Conservation (phyloP, 2,113 vertebrate species). For the Mastomys natalensis region DNA sequence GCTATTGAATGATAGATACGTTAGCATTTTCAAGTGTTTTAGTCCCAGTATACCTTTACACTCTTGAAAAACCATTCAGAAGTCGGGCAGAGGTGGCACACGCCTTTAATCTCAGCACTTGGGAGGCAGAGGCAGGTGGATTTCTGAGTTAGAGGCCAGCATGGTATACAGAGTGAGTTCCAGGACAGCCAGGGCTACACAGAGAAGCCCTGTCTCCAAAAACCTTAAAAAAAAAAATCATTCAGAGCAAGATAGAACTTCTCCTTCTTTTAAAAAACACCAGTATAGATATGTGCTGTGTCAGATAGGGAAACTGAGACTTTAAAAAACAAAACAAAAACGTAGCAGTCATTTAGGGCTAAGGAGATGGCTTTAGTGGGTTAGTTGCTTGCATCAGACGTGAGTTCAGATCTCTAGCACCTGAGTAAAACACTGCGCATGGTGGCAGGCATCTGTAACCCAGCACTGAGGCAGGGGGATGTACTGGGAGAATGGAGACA, state of each 20-base stretch:
- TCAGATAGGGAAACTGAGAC: neutral
- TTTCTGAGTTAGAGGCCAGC: no score
- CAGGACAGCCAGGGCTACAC: no score
- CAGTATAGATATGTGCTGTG: neutral
- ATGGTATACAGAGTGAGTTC: no score
- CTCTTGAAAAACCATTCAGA: neutral
- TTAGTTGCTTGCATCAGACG: neutral
- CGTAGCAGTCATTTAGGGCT: neutral
- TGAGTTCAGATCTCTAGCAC: neutral
- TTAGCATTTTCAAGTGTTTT: neutral
- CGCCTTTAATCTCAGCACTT: no score
- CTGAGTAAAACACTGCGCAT: neutral
- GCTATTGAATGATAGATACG: neutral
- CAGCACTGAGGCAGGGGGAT: neutral
- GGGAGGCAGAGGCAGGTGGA: no score
- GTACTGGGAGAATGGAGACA: neutral
- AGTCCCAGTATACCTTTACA: neutral
- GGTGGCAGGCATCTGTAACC: neutral
- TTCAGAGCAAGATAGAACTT: neutral
- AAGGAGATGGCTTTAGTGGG: neutral
- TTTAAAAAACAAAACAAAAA: neutral
- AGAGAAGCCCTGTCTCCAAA: no score
- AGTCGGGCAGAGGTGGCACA: no score
- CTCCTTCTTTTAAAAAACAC: neutral
- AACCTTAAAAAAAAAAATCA: neutral